Conservation (phyloP, 2,888 invertebrate species). For the Galerucella pusilla region DNA sequence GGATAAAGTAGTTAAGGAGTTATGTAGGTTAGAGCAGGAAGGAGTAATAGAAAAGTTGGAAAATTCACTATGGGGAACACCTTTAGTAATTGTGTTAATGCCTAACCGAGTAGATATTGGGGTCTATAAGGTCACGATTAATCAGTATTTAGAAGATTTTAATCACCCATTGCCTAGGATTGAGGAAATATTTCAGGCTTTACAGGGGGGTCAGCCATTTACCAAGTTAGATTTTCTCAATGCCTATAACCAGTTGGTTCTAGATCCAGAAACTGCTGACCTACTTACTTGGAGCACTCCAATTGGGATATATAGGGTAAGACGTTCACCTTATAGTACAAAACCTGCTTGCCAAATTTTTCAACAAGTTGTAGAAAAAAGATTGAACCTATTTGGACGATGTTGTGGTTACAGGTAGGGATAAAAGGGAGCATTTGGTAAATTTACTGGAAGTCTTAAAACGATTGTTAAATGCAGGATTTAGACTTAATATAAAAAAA, state of each 20-base stretch:
- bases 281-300: slow-evolving; percentile 55
- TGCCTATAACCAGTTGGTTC: slow-evolving; percentile 48
- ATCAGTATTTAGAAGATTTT: too few relatives aligned
- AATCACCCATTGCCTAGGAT: too few relatives aligned
- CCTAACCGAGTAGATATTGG: slow-evolving; percentile 23
- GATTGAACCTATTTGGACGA: slow-evolving; percentile 52
- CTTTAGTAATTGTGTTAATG: background rate
- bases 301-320: slow-evolving; percentile 36
- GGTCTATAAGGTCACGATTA: slow-evolving; percentile 49
- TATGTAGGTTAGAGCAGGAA: background rate
- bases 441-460: slow-evolving; percentile 24
- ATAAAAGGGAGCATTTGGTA: slow-evolving; percentile 44
- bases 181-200: background rate
- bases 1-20: background rate
- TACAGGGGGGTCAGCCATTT: slow-evolving; percentile 10
- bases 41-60: background rate
- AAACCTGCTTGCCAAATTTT: background rate
- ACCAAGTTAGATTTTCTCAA: slow-evolving; percentile 54
- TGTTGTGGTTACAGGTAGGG: slow-evolving; percentile 50
- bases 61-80: background rate
- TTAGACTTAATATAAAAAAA: slow-evolving; percentile 52
- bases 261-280: slow-evolving; percentile 44
- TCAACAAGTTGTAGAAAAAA: slow-evolving; percentile 1
- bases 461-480: slow-evolving; percentile 42
- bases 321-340: background rate